Conservation (phyloP, 2,888 invertebrate genomes). For the Barypeithes pellucidus region DNA sequence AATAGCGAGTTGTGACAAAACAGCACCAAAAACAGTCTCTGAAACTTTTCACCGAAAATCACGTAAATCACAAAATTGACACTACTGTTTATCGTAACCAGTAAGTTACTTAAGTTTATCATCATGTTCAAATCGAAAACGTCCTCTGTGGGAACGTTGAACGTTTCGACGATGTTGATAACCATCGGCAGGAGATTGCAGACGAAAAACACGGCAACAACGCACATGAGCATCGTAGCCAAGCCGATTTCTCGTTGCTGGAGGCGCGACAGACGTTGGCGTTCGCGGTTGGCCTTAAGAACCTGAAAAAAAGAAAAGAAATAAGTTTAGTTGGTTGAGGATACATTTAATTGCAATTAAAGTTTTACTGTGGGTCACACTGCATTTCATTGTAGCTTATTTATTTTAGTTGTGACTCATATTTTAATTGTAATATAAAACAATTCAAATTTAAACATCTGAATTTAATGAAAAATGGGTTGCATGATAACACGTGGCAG, state of each 20-base stretch:
- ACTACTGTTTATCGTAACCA: constrained; percentile 88
- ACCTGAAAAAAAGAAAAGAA: constrained; percentile 74
- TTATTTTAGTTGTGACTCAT: no score
- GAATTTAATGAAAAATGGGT: no score
- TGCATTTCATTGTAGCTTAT: no score
- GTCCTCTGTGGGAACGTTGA: constrained; percentile 70
- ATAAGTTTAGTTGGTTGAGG: not conserved
- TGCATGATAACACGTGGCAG: no score
- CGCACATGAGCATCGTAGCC: constrained; percentile 95
- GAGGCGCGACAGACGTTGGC: constrained; percentile 89
- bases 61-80: constrained; percentile 77
- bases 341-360: not conserved
- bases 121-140: constrained; percentile 76
- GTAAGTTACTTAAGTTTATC: constrained; percentile 89
- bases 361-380: no score
- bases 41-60: constrained; percentile 97
- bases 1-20: constrained; percentile 68
- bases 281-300: constrained; percentile 89
- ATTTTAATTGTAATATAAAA: no score
- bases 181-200: constrained; percentile 92
- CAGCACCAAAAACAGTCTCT: constrained; percentile 79
- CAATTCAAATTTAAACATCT: no score
- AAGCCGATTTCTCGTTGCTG: constrained; percentile 94
- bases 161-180: constrained; percentile 89
- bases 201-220: constrained; percentile 94